Conservation (phyloP, 2,888 invertebrate species). For the Nomada goodeniana region DNA sequence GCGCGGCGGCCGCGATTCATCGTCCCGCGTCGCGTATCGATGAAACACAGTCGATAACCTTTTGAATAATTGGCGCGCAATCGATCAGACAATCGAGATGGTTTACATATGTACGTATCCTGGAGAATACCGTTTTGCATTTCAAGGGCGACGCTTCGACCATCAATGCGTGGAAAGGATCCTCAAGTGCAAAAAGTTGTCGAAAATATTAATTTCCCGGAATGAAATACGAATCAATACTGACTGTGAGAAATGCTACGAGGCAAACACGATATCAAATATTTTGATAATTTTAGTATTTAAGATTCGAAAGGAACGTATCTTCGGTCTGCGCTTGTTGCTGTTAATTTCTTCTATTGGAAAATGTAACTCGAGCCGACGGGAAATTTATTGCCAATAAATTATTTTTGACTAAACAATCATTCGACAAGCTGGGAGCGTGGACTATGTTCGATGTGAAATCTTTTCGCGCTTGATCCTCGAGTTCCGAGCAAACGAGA, state of each 20-base stretch:
- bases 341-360: too few species aligned
- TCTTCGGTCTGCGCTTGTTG: too few species aligned
- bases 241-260: too few species aligned
- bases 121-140: slow-evolving; percentile 18
- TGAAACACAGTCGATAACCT: slow-evolving; percentile 29
- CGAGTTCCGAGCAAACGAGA: slow-evolving; percentile 17
- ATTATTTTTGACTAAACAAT: neutral
- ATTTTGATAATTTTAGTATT: too few species aligned
- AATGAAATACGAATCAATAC: too few species aligned
- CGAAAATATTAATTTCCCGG: too few species aligned
- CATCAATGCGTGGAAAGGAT: slow-evolving; percentile 19
- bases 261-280: too few species aligned
- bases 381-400: too few species aligned
- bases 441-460: neutral
- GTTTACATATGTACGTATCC: slow-evolving; percentile 25
- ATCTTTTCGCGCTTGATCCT: slow-evolving; percentile 35
- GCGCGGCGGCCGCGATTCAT: slow-evolving; percentile 70
- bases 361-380: too few species aligned
- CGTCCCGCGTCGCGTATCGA: slow-evolving; percentile 47
- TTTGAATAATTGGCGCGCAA: slow-evolving; percentile 34
- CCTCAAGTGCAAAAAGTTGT: too few species aligned
- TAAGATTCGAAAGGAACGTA: too few species aligned
- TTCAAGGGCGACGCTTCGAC: slow-evolving; percentile 18
- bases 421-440: neutral
- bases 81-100: slow-evolving; percentile 66